Base-by-base conservation (phyloP, 2,888 invertebrate genomes). In the Apamea epomidion region DNA sequence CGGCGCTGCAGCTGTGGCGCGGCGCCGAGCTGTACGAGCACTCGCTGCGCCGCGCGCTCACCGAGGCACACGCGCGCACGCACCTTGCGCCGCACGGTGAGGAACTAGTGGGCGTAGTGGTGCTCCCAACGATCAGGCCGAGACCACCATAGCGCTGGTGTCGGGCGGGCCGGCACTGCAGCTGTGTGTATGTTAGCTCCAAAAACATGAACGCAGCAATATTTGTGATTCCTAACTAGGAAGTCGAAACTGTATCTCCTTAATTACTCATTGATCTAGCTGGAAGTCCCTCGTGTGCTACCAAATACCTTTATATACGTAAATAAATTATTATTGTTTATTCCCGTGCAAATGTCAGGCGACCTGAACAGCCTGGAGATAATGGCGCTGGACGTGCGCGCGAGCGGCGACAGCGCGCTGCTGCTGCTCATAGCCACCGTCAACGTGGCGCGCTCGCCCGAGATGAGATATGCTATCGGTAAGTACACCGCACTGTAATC, bases 1-100 rank as follows among this genome's bases (percentile, higher is more conserved):
- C 98, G 65, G 98, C 98, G 87, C 95, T 99, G 81, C 99, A 99
- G 95, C 98, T 98, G 92, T 99, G 99, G 99, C 96, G 97, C 73
- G 97, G 97, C 95, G 71, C 94, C n/a, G 99, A 98, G 91, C 94
- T 98, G 82, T 98, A 98, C 93, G 98, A 99, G 91, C 98, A 98
- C 88, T 98, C 98, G 91, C 97, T 99, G 85, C 97, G 98, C 62
- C 97, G 98, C 48, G 96, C 98, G 87, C 97, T 99, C 65, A 97
- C 97, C 0, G 98, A 98, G 87, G 97, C 98, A 54, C 98, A 98
- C 88, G 97, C 98, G 18, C 82, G 90, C 62, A 81, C 89, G 3
- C 92, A 92, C 0, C 89, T 89, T 0, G 86, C 87, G 77, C 89
- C 88, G 58, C 92, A 92, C 75, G 92, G 92, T 92, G 48, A 29